phyloP scores from a whole-genome alignment of 1,140 invertebrate species.

The Babylonia areolata region DNA sequence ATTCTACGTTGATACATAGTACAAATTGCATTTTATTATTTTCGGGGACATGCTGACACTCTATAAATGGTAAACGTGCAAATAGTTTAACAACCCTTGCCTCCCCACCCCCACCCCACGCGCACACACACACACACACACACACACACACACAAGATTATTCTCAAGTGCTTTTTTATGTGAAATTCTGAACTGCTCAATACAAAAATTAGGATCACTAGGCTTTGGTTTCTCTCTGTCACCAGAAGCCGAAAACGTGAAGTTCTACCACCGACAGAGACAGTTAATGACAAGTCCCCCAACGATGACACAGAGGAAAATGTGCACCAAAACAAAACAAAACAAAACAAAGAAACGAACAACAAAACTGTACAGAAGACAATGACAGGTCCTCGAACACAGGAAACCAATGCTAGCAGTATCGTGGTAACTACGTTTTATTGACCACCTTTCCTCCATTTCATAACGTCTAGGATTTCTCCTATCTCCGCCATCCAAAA shows the following conservation, averaged over 20 bases:
- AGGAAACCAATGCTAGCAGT: neutral
- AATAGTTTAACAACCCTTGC: too few species aligned
- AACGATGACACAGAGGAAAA: neutral
- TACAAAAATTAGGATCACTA: too few species aligned
- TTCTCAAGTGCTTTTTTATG: too few species aligned
- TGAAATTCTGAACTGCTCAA: too few species aligned
- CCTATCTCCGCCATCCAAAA: neutral
- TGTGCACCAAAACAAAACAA: neutral
- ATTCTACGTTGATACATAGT: too few species aligned
- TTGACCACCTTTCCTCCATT: neutral
- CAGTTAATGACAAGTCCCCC: neutral
- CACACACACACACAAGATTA: constrained; percentile 1
- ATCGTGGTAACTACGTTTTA: neutral
- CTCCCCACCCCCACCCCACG: too few species aligned
- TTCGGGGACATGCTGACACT: too few species aligned
- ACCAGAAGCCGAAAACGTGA: neutral
- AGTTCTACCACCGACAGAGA: neutral
- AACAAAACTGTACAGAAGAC: neutral
- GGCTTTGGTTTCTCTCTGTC: too few species aligned
- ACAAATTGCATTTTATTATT: too few species aligned
- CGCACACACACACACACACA: constrained; percentile 17
- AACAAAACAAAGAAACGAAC: neutral
- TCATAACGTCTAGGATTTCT: neutral
- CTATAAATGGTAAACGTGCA: too few species aligned
- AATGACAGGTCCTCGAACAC: too few species aligned